Conservation (phyloP, 2,888 invertebrate species). For the Temnothorax rugatulus region DNA sequence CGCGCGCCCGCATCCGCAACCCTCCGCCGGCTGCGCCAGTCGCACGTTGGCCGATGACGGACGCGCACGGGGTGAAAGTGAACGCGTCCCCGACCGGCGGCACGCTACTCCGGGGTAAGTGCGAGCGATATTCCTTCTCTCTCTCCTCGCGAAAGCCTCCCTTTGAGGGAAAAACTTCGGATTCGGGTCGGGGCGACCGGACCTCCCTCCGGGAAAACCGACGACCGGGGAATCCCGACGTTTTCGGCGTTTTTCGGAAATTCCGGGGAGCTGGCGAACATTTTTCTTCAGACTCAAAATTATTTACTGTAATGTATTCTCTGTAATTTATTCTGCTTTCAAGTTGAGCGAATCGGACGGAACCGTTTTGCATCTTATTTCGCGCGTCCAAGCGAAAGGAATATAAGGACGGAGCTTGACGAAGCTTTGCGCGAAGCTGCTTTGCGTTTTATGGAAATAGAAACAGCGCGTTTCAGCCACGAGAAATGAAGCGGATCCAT, state of each 20-base stretch:
- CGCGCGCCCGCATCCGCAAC: conserved; percentile 48
- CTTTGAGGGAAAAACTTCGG: neutral
- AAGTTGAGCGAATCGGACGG: neutral
- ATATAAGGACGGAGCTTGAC: neutral
- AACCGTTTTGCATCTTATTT: neutral
- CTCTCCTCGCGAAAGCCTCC: no score
- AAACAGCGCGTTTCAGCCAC: neutral
- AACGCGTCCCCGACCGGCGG: conserved; percentile 46
- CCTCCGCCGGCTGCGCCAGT: conserved; percentile 38
- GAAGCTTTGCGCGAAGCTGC: neutral
- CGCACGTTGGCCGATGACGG: conserved; percentile 42
- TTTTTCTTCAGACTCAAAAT: neutral
- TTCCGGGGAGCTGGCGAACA: neutral
- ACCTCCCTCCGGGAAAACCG: no score
- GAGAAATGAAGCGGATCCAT: conserved; percentile 1
- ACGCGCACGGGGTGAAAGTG: conserved; percentile 58
- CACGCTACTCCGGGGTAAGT: conserved; percentile 62
- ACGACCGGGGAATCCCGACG: neutral
- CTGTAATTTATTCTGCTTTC: neutral
- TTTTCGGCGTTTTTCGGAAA: neutral
- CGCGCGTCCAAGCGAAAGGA: neutral
- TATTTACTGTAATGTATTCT: no score
- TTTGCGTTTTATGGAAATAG: conserved; percentile 2
- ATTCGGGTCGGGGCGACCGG: neutral
- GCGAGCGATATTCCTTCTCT: neutral